These are phyloP conservation scores for Macroglossus sobrinus DNA, from an alignment of 2,113 vertebrate species.

Conservation along the genomic window DNA sequence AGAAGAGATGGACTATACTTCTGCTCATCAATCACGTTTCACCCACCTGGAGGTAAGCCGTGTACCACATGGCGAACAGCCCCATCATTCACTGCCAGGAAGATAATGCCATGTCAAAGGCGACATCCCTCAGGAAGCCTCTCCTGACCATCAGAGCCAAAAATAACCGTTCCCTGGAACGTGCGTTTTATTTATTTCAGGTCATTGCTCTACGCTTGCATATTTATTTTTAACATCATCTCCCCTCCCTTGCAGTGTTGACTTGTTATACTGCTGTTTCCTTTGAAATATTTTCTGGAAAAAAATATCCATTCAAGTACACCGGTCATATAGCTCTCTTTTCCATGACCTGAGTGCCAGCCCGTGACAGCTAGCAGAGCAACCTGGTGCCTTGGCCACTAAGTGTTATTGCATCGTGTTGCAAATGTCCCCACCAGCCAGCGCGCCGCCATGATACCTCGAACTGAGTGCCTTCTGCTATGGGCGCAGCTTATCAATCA, in stretches of 20 bases:
- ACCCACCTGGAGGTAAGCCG: background rate
- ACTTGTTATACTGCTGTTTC: background rate
- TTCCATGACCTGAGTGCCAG: background rate
- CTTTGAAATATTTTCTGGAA: background rate
- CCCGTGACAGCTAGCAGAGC: background rate
- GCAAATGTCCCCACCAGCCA: background rate
- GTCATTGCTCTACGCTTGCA: background rate
- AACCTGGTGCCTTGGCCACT: background rate
- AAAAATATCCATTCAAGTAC: background rate
- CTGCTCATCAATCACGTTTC: background rate
- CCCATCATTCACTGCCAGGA: background rate
- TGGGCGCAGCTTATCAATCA: background rate
- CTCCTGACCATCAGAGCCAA: background rate
- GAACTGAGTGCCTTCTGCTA: accelerated
- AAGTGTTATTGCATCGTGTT: background rate
- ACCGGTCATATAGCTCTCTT: background rate
- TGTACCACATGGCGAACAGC: background rate
- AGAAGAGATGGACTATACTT: background rate
- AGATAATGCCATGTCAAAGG: background rate
- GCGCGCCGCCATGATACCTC: background rate
- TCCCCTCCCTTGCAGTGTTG: background rate
- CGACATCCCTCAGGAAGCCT: background rate
- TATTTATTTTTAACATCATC: background rate
- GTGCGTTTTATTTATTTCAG: background rate
- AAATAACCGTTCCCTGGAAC: background rate